Base-by-base conservation (phyloP, 2,113 vertebrate genomes). In the Raja brachyura region DNA sequence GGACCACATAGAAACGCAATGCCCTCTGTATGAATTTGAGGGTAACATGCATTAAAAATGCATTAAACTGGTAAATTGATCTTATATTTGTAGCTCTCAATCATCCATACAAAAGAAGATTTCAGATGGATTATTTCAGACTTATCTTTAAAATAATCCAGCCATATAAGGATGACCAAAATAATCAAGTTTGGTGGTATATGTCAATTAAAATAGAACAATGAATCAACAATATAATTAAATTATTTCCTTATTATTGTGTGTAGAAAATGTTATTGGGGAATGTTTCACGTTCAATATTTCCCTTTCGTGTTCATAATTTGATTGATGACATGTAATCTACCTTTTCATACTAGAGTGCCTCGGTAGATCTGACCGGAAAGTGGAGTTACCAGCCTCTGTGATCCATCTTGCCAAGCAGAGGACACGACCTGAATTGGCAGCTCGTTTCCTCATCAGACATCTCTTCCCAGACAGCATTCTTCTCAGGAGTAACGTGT, bases 381-480 rank as follows among this genome's bases (percentile, higher is more conserved):
- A 96, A 0, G 93, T 97, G 93, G 95, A 93, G 93, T 93, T 98
- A 90, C 96, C 96, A 1, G 93, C 94, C 93, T 95, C 94, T 0
- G 94, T 96, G 70, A 94, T 97, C 93, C 94, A 90, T 1, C 93
- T 94, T 0, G 97, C 97, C 0, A 96, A 95, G 94, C 93, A 93
- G 74, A 96, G 96, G 93, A 48, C 94, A 0, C 93, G 95, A 1
- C 97, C 97, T 6, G 95, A 97, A 39, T 25, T 96, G 31, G 95
- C 96, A 68, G 97, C 97, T 75, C 96, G 95, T 31, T 97, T 95
- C 93, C 95, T 98, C 22, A 95, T 97, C 93, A 95, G 95, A 20
- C 95, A 96, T 31, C 94, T 98, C 93, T 97, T 98, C 94, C 90
- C 96, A 22, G 95, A 97, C 13, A 95, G 97, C 0, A 94, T 97